These are phyloP conservation scores for Petrosia ficiformis DNA, from an alignment of 37 sponge, comb jelly and placozoan species.

Conservation along the genomic window DNA sequence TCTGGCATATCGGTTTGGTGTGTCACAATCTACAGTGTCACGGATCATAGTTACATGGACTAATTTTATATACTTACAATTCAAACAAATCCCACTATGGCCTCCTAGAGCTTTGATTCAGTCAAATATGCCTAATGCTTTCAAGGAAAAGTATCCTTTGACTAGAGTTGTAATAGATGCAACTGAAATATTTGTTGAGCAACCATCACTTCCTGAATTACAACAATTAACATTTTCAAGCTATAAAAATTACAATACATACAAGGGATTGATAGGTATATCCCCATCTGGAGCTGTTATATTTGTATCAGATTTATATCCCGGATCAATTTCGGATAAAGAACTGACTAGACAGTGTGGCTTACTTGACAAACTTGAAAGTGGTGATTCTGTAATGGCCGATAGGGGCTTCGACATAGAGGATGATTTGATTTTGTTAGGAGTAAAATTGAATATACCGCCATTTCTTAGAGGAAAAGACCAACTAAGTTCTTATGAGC, in stretches of 20 bases:
- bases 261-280: constrained; percentile 40
- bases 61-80: constrained; percentile 19
- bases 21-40: constrained; percentile 33
- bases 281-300: constrained; percentile 46
- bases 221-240: constrained; percentile 44
- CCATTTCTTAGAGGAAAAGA: constrained; percentile 48
- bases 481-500: constrained; percentile 28
- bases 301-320: constrained; percentile 37
- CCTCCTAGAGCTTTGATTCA: constrained; percentile 15
- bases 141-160: constrained; percentile 26
- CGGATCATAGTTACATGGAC: constrained; percentile 28
- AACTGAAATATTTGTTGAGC: constrained; percentile 49
- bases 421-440: constrained; percentile 37
- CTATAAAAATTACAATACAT: constrained; percentile 62
- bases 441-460: constrained; percentile 54
- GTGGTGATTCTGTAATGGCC: constrained; percentile 54
- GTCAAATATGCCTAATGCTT: constrained; percentile 29
- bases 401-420: constrained; percentile 70
- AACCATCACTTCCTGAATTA: constrained; percentile 26
- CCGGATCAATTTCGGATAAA: constrained; percentile 49
- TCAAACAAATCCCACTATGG: constrained; percentile 27
- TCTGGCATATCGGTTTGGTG: constrained; percentile 26
- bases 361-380: constrained; percentile 33
- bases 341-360: constrained; percentile 41
- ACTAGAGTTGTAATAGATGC: constrained; percentile 27